These are phyloP conservation scores for Philotrypesis tridentata DNA, from an alignment of 1,140 invertebrate genomes.

Conservation along the genomic window DNA sequence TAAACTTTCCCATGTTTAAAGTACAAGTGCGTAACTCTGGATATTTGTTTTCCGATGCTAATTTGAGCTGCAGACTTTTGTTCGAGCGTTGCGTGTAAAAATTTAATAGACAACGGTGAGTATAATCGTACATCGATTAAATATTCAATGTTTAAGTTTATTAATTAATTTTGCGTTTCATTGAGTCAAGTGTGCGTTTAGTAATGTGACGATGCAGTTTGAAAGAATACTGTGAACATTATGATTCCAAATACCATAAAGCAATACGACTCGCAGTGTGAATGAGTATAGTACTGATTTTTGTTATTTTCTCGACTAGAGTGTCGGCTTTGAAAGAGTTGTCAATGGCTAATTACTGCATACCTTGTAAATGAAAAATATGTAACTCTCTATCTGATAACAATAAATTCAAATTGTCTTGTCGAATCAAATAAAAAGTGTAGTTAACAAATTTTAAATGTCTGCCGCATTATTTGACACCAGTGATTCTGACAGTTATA, in stretches of 20 bases:
- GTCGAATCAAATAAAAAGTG: constrained; percentile 42
- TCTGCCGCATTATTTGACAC: neutral
- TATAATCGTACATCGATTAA: neutral
- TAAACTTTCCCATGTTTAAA: neutral
- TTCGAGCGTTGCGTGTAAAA: constrained; percentile 7
- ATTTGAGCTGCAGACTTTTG: neutral
- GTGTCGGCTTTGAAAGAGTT: constrained; percentile 19
- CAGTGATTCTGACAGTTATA: neutral
- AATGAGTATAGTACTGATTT: no score
- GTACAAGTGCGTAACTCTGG: neutral
- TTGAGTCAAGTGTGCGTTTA: constrained; percentile 3
- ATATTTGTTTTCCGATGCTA: neutral
- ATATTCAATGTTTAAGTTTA: neutral
- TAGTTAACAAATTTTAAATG: constrained; percentile 8
- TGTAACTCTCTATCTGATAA: constrained; percentile 39
- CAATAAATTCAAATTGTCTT: constrained; percentile 40
- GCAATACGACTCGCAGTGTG: constrained; percentile 36
- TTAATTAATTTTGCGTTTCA: neutral
- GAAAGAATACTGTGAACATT: neutral
- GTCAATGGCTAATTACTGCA: constrained; percentile 36
- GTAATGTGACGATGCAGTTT: neutral
- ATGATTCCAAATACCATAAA: neutral
- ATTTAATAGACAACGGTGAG: neutral
- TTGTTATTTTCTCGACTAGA: neutral
- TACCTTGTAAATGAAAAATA: constrained; percentile 44